Evolutionary conservation across 2,888 invertebrate genomes (phyloP).

Genomic region (Platerodrilus igneus): DNA sequence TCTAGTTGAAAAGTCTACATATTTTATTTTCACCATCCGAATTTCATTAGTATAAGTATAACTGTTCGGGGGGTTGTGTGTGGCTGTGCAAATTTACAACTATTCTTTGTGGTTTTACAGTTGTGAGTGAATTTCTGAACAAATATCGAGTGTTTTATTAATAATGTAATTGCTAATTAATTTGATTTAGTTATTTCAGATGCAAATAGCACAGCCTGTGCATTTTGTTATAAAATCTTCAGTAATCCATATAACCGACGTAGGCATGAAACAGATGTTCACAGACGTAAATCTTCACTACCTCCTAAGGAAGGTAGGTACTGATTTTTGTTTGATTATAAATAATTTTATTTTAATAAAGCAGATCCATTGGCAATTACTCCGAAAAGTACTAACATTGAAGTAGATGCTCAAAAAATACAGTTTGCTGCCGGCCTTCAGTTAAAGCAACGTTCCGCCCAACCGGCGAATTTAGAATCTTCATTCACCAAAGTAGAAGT

Average conservation of each 20-base stretch:
- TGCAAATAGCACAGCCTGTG: conserved; percentile 30
- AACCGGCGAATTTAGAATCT: conserved; percentile 31
- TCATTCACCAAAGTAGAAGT: conserved; percentile 40
- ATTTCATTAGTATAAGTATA: too few relatives aligned
- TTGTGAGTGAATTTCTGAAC: too few relatives aligned
- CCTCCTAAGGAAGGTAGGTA: conserved; percentile 4
- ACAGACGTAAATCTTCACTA: conserved; percentile 20
- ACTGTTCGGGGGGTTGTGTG: too few relatives aligned
- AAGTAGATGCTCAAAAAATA: conserved; percentile 39
- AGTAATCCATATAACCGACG: conserved; percentile 36
- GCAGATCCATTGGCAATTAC: neutral
- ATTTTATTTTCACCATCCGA: too few relatives aligned
- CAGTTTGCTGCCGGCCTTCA: conserved; percentile 43
- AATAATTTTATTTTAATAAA: too few relatives aligned
- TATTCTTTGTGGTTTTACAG: too few relatives aligned
- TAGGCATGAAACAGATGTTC: conserved; percentile 38
- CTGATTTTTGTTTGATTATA: conserved; percentile 3
- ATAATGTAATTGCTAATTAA: too few relatives aligned
- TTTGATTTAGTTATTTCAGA: too few relatives aligned
- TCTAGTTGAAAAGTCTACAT: too few relatives aligned
- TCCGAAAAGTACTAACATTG: conserved; percentile 10
- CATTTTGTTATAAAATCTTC: conserved; percentile 38
- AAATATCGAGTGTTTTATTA: too few relatives aligned
- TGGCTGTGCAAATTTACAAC: too few relatives aligned
- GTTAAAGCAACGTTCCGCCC: conserved; percentile 35